Conservation (phyloP, 2,888 invertebrate genomes). For the Lasioglossum zephyrum region DNA sequence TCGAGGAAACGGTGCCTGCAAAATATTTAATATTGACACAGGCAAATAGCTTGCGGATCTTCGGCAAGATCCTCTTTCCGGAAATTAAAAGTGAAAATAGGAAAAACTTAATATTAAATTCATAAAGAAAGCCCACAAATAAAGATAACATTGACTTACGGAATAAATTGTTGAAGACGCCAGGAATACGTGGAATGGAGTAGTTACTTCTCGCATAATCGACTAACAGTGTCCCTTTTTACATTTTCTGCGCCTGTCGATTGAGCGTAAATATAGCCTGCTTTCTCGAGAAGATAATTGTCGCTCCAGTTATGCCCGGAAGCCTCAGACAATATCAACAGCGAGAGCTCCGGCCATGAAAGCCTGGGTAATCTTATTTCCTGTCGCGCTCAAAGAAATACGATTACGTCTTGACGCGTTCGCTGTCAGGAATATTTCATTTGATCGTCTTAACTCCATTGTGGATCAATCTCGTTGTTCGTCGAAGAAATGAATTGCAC, state of each 20-base stretch:
- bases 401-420: slow-evolving; percentile 8
- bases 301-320: slow-evolving; percentile 13
- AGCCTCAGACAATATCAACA: slow-evolving; percentile 4
- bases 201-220: neutral
- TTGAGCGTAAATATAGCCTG: neutral
- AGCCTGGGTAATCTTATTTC: neutral
- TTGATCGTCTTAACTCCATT: slow-evolving; percentile 16
- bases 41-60: neutral
- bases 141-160: neutral
- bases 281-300: slow-evolving; percentile 1
- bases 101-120: neutral
- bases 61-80: neutral
- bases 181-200: neutral
- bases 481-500: slow-evolving; percentile 2
- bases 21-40: neutral
- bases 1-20: neutral
- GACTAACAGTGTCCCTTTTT: neutral
- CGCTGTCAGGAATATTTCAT: slow-evolving; percentile 21
- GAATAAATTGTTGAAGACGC: neutral
- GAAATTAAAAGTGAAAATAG: neutral
- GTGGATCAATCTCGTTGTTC: slow-evolving; percentile 17
- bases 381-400: slow-evolving; percentile 25
- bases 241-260: neutral
- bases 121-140: neutral
- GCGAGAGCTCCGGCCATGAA: neutral